Evolutionary conservation across 2,888 invertebrate genomes (phyloP).

Genomic region (Stenodema calcarata): DNA sequence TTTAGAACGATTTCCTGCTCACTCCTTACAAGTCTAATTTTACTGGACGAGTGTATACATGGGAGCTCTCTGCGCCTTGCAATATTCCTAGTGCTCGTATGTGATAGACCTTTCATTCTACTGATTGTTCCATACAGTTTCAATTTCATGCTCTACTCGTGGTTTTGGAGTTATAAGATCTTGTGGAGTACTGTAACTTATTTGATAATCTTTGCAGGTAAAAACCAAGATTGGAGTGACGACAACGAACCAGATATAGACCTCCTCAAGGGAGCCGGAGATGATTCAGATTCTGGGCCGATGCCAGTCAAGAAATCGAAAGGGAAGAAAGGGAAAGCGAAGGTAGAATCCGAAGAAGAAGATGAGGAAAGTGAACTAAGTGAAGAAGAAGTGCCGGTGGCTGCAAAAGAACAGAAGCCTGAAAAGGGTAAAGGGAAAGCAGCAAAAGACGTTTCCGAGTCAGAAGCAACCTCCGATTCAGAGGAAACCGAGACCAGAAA

Average conservation of each 20-base stretch:
- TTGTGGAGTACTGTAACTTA: too few relatives aligned
- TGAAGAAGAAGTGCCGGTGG: background rate
- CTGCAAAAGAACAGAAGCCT: background rate
- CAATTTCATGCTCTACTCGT: too few relatives aligned
- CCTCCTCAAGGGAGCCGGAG: conserved; percentile 41
- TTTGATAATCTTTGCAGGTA: conserved; percentile 62
- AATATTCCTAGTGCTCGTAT: too few relatives aligned
- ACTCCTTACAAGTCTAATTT: too few relatives aligned
- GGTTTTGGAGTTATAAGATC: too few relatives aligned
- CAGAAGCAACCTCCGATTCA: background rate
- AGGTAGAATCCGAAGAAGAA: conserved; percentile 51
- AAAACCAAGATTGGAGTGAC: conserved; percentile 66
- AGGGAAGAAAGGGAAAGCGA: conserved; percentile 59
- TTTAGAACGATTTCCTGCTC: too few relatives aligned
- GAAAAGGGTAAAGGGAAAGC: background rate
- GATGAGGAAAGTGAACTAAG: conserved; percentile 46
- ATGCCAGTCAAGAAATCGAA: conserved; percentile 40
- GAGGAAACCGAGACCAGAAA: background rate
- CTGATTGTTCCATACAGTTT: background rate
- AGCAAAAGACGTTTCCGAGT: background rate
- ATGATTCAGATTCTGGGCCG: conserved; percentile 43
- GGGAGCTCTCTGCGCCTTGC: too few relatives aligned
- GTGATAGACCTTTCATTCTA: conserved; percentile 55
- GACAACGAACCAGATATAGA: conserved; percentile 64
- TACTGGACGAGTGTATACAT: too few relatives aligned